Evolutionary conservation across 2,888 invertebrate genomes (phyloP).

Genomic region (Capitulum mitella): DNA sequence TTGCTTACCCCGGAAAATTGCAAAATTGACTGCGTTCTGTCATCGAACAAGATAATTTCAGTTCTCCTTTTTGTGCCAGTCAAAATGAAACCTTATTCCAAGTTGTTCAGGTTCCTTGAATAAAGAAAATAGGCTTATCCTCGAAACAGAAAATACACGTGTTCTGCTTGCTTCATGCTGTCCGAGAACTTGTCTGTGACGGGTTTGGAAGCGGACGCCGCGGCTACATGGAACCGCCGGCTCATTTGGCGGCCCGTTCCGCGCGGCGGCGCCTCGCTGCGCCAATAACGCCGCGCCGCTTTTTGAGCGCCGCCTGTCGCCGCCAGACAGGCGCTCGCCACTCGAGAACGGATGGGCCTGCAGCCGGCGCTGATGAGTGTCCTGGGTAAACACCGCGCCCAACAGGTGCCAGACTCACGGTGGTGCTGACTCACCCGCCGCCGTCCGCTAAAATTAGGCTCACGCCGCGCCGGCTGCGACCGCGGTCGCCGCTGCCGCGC

Average conservation of each 20-base stretch:
- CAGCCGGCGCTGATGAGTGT: not conserved
- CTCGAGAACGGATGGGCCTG: not conserved
- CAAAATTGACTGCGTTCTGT: too few species aligned
- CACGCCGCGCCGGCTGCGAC: not conserved
- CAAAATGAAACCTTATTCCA: too few species aligned
- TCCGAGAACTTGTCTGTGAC: too few species aligned
- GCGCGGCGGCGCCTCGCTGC: not conserved
- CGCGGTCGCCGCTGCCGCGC: not conserved
- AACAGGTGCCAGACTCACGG: not conserved
- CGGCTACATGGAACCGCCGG: not conserved
- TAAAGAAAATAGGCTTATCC: too few species aligned
- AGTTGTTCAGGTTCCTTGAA: too few species aligned
- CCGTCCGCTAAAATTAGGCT: constrained; percentile 12
- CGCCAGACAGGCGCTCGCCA: not conserved
- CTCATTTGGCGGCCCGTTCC: not conserved
- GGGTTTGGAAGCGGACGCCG: too few species aligned
- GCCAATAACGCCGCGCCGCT: not conserved
- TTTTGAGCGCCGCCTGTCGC: not conserved
- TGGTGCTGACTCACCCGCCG: not conserved
- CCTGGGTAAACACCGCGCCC: not conserved
- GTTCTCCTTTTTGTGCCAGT: too few species aligned
- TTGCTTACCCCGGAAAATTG: too few species aligned
- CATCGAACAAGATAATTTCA: too few species aligned
- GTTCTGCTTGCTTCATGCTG: too few species aligned
- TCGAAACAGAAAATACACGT: too few species aligned